A percentile compares a stretch with the other conserved stretches of the same genome.
Evolutionary conservation across 2,888 invertebrate genomes (phyloP).

Genomic region (Meghimatium bilineatum): DNA sequence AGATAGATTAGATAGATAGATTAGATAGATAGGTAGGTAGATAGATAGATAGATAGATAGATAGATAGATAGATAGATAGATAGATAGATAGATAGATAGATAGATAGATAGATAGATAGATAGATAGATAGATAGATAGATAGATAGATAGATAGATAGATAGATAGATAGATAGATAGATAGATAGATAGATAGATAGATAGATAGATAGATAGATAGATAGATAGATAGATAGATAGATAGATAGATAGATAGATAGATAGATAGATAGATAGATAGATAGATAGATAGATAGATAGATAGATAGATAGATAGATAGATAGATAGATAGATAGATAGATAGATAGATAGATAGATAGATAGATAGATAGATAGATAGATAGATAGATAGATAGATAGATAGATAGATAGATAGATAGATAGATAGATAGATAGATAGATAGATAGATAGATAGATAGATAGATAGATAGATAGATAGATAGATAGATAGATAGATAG

Average conservation of each 20-base stretch:
- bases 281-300: not conserved
- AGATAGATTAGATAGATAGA: not conserved
- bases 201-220: not conserved
- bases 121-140: not conserved
- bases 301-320: conserved; percentile 26
- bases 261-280: not conserved
- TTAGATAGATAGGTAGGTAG: not conserved
- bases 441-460: not conserved
- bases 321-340: conserved; percentile 28
- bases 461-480: not conserved
- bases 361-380: conserved; percentile 7
- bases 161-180: not conserved
- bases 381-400: not conserved
- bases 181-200: not conserved
- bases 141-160: not conserved
- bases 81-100: not conserved
- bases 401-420: not conserved
- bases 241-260: not conserved
- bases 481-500: not conserved
- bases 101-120: not conserved
- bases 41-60: not conserved
- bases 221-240: not conserved
- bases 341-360: conserved; percentile 27
- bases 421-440: not conserved
- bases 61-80: not conserved